Evolutionary conservation across 2,797 vertebrate species (phyloP).

Genomic region (Glossophaga mutica): DNA sequence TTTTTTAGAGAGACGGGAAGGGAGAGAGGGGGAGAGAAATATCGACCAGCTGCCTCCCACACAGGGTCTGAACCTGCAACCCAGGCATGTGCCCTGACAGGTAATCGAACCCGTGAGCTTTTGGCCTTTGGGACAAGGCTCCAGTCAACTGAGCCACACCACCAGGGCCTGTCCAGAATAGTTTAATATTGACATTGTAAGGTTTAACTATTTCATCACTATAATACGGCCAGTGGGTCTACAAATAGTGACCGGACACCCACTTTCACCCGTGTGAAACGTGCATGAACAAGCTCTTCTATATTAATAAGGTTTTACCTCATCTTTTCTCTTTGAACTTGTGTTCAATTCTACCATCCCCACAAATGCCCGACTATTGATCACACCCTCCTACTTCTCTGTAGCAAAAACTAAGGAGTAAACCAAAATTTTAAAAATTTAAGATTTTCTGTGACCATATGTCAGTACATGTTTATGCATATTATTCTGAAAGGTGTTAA

Average conservation of each 20-base stretch:
- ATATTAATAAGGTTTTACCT: not conserved
- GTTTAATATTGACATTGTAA: not conserved
- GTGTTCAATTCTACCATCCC: not conserved
- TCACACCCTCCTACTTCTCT: not conserved
- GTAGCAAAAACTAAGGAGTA: not conserved
- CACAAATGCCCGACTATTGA: not conserved
- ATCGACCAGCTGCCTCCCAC: not conserved
- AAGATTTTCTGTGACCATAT: not conserved
- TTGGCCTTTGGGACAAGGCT: not conserved
- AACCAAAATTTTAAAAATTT: not conserved
- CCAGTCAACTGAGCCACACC: not conserved
- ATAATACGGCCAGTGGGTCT: not conserved
- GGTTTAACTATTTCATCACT: not conserved
- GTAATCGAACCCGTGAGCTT: not conserved
- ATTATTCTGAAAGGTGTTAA: not conserved
- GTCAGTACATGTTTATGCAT: not conserved
- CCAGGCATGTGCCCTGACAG: not conserved
- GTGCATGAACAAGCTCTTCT: not conserved
- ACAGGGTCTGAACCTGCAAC: not conserved
- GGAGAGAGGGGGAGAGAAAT: not conserved
- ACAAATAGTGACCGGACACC: not conserved
- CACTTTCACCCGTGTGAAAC: not conserved
- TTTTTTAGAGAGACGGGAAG: not conserved
- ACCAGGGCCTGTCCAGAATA: not conserved
- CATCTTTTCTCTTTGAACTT: not conserved